A percentile compares a stretch with the other conserved stretches of the same genome.
These are phyloP conservation scores for Diuraphis noxia DNA, from an alignment of 1,140 invertebrate genomes.

Conservation along the genomic window DNA sequence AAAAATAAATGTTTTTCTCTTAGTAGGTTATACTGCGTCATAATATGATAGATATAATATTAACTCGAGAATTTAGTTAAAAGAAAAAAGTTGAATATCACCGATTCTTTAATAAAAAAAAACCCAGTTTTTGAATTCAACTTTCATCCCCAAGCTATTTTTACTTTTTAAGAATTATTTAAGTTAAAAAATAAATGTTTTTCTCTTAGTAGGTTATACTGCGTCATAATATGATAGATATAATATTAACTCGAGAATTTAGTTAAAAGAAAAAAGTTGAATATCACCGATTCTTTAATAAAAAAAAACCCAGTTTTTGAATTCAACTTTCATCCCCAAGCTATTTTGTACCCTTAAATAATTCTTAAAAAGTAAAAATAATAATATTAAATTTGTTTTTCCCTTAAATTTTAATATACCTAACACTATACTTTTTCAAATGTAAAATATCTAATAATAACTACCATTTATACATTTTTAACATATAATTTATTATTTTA, in stretches of 20 bases:
- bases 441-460: neutral
- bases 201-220: too few relatives aligned
- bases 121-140: neutral
- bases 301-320: slow-evolving; percentile 12
- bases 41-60: neutral
- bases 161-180: too few relatives aligned
- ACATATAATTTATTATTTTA: neutral
- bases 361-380: neutral
- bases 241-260: neutral
- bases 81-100: neutral
- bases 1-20: neutral
- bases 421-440: neutral
- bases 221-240: neutral
- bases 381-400: slow-evolving; percentile 13
- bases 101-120: neutral
- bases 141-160: neutral
- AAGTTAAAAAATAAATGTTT: neutral
- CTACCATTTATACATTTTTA: neutral
- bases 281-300: neutral
- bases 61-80: too few relatives aligned
- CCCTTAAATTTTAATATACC: neutral
- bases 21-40: too few relatives aligned
- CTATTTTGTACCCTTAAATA: neutral
- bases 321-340: neutral
- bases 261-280: neutral